A percentile compares a stretch with the other conserved stretches of the same genome.
These are phyloP conservation scores for Thamnophis sirtalis DNA, from an alignment of 2,113 vertebrate species.

Conservation along the genomic window DNA sequence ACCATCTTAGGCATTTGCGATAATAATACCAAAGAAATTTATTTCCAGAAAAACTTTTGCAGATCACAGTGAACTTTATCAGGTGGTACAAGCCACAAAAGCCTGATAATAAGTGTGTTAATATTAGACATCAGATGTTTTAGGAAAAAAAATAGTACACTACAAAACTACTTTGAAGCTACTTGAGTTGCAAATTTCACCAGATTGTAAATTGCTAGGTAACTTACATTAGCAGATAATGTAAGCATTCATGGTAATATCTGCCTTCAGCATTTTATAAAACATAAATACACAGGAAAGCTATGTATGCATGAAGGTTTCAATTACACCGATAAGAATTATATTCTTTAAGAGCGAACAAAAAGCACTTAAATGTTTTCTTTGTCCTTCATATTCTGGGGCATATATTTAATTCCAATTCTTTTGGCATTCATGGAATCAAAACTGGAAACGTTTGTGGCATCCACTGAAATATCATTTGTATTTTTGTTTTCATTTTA, in stretches of 20 bases:
- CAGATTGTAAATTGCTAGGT: slow-evolving; percentile 46
- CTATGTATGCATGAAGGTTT: slow-evolving; percentile 16
- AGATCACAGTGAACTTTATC: background rate
- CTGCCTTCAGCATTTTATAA: slow-evolving; percentile 16
- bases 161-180: slow-evolving; percentile 28
- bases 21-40: background rate
- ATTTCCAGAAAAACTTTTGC: background rate
- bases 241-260: slow-evolving; percentile 19
- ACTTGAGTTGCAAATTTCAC: slow-evolving; percentile 34
- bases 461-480: slow-evolving; percentile 14
- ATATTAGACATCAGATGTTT: background rate
- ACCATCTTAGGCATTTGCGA: background rate
- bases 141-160: background rate
- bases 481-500: slow-evolving; percentile 21
- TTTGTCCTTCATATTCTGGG: slow-evolving; percentile 8
- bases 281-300: background rate
- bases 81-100: background rate
- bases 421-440: slow-evolving; percentile 4
- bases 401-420: slow-evolving; percentile 16
- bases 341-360: background rate
- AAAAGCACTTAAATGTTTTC: slow-evolving; percentile 5
- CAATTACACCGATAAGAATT: background rate
- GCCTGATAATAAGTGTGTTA: background rate
- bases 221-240: slow-evolving; percentile 35
- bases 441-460: background rate